Percentiles rank a stretch among this genome's conserved stretches.
Conservation (phyloP, 2,888 invertebrate genomes). For the Meloe dianella region DNA sequence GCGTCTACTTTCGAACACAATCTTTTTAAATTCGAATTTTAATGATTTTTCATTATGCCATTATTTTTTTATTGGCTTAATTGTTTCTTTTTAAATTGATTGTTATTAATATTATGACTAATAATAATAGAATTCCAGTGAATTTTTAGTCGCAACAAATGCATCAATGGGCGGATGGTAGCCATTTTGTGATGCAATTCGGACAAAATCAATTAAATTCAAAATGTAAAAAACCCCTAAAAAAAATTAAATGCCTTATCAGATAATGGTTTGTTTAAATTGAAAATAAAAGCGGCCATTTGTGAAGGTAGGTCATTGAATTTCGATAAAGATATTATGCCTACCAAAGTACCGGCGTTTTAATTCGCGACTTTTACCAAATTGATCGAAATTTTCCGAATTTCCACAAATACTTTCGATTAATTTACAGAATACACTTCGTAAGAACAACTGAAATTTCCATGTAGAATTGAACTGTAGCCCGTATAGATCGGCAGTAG, state of each 20-base stretch:
- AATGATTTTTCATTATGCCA: neutral
- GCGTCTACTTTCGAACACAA: neutral
- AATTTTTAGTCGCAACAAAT: neutral
- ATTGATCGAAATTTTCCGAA: neutral
- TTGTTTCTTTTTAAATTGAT: neutral
- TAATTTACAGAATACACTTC: neutral
- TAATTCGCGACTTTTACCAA: neutral
- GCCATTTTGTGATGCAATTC: slow-evolving; percentile 56
- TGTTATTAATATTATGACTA: too few species aligned
- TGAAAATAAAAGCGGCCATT: slow-evolving; percentile 4
- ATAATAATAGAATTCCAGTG: neutral
- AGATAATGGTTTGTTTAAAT: slow-evolving; percentile 32
- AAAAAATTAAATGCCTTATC: slow-evolving; percentile 29
- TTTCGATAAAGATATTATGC: neutral
- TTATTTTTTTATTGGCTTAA: neutral
- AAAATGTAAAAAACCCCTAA: slow-evolving; percentile 13
- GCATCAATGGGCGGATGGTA: slow-evolving; percentile 23
- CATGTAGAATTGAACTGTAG: neutral
- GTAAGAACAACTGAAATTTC: neutral
- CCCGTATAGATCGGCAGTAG: neutral
- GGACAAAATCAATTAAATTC: neutral
- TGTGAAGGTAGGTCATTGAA: neutral
- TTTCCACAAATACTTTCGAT: neutral
- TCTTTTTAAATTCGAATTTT: too few species aligned
- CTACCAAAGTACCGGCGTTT: neutral